Base-by-base conservation (phyloP, 1,140 invertebrate species). In the Drosophila kanapiae region DNA sequence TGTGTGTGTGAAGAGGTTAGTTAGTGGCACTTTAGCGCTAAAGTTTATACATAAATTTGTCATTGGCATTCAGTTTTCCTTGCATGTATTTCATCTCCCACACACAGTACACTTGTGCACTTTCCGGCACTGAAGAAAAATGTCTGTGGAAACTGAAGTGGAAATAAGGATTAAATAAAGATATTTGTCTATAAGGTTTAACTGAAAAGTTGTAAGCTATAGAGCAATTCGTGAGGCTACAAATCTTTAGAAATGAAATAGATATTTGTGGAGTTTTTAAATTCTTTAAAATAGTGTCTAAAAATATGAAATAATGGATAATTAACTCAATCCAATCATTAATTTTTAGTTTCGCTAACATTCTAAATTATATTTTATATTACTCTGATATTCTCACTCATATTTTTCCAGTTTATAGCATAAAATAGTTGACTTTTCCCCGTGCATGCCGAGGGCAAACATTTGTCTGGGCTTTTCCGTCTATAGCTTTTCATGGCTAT, bases 31-130 rank as follows among this genome's bases (percentile, higher is more conserved):
- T 87, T 83, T 88, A 88, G 83, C 76, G 71, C 76, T 87, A 88
- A 88, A 87, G 83, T 88, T 87, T 83, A 88, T 83, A 84, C 84
- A 87, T 87, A 87, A 87, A 87, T 87, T 87, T 87, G 84, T 87
- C 84, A 87, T 87, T 87, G 84, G 84, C 84, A 87, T 87, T 87
- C 84, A 87, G 77, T 65, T 51, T 70, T 38, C 70, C n/a, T 70
- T 18, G 33, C 63, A 49, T 40, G 35, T 47, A 42, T 48, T 40
- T 35, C 56, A 53, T 45, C 74, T 75, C 13, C 23, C 29, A 53
- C 53, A 54, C 11, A 54, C 14, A 14, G 16, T 7, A 45, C 38
- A 40, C 40, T 16, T 70, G 48, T 54, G 62, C 67, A 68, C 16
- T 53, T 37, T 23, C 5, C n/a, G 54, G 62, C 62, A 67, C 38